Conservation (phyloP, 2,113 vertebrate species). For the Tyrannus savana region DNA sequence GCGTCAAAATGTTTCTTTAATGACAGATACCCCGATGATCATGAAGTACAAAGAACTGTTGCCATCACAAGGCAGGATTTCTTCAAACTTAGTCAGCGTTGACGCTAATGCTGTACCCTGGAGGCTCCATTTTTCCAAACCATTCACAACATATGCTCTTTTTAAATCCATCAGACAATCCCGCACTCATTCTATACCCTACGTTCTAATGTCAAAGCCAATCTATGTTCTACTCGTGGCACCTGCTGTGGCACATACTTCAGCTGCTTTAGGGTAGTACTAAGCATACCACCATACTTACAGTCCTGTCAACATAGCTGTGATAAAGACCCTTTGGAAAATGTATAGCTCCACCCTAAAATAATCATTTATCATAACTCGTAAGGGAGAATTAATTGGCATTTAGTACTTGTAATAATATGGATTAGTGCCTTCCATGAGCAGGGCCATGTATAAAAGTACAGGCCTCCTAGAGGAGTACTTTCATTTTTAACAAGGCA, state of each 20-base stretch:
- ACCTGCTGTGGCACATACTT: constrained; percentile 51
- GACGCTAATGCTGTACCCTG: neutral
- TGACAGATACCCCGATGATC: neutral
- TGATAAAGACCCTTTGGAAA: constrained; percentile 61
- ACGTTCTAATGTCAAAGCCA: constrained; percentile 13
- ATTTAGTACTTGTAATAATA: neutral
- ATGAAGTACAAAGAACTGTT: neutral
- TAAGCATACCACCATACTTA: constrained; percentile 26
- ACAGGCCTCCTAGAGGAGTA: neutral
- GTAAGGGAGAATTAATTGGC: constrained; percentile 24
- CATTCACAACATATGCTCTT: neutral
- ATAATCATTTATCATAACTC: constrained; percentile 30
- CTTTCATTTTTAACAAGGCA: neutral
- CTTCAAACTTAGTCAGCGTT: neutral
- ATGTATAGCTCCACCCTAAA: constrained; percentile 21
- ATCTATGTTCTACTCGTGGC: constrained; percentile 17
- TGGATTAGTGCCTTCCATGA: neutral
- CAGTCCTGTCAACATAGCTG: constrained; percentile 31
- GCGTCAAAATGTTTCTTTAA: neutral
- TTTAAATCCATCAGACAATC: neutral
- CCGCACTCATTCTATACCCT: neutral
- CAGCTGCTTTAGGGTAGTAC: constrained; percentile 29
- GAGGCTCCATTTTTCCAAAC: neutral
- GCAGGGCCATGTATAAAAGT: neutral
- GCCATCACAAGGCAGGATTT: neutral